Base-by-base conservation (phyloP, 2,888 invertebrate species). In the Callyntrura guangdongensis region DNA sequence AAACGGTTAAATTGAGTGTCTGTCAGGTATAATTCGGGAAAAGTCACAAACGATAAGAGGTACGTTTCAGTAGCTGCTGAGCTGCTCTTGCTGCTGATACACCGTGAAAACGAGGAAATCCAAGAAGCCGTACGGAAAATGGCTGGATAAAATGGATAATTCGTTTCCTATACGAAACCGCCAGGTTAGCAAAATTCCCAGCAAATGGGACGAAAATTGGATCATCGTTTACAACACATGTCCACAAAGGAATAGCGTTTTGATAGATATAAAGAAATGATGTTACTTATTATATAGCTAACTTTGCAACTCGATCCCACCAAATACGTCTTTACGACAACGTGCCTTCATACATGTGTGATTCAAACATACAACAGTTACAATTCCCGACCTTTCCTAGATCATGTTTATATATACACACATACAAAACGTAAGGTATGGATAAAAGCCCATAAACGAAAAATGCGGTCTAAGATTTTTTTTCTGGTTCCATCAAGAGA, bases 151-250 rank as follows among this genome's bases (percentile, higher is more conserved):
- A 53, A 25, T 12, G 8, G 25, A 77, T 77, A 77, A 53, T 77
- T 2, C 27, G 77, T 11, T 53, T 53, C 36, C 36, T 64, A 6
- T 22, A 64, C 22, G 77, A 53, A 77, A 25, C 77, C 25, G 56
- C 25, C 49, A 77, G 53, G 77, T 77, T 49, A 53, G 56, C 53
- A 53, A 77, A 77, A 53, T 72, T 77, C 25, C 77, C 47, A 74
- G 49, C 77, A 77, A 77, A 77, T 53, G 17, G 25, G 53, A 11
- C 53, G 53, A 77, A 77, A 72, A 77, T 77, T 77, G 53, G 77
- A 77, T 77, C 77, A 77, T 53, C 53, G 53, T 53, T 77, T 53
- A 77, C 53, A 74, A 25, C 77, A 77, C 25, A 77, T 25, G 77
- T 49, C 47, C 49, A 74, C 47, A 11, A 25, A 53, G 9, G n/a